A percentile compares a stretch with the other conserved stretches of the same genome.
These are phyloP conservation scores for Heptranchias perlo DNA, from an alignment of 2,113 vertebrate species.

Conservation along the genomic window DNA sequence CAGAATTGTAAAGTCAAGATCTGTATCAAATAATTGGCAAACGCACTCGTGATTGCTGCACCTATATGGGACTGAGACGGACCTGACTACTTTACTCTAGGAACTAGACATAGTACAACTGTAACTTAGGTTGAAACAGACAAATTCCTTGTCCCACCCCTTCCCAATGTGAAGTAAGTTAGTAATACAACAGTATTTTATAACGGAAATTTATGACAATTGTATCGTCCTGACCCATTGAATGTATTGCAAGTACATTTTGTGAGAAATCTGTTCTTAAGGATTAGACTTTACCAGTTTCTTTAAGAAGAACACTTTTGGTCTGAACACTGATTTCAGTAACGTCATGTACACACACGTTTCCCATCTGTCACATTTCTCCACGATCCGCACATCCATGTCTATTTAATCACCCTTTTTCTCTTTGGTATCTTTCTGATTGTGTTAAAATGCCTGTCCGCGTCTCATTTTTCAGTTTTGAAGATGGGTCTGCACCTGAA, in stretches of 20 bases:
- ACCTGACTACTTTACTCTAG: not conserved
- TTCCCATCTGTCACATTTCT: not conserved
- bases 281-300: not conserved
- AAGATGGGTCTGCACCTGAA: not conserved
- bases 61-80: not conserved
- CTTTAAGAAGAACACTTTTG: not conserved
- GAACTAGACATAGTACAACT: not conserved
- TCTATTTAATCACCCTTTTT: not conserved
- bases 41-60: not conserved
- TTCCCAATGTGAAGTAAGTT: not conserved
- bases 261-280: not conserved
- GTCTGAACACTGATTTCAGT: not conserved
- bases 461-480: not conserved
- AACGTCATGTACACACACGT: not conserved
- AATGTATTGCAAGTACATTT: not conserved
- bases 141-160: not conserved
- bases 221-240: not conserved
- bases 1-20: not conserved
- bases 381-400: not conserved
- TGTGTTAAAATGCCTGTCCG: not conserved
- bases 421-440: not conserved
- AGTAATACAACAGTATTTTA: not conserved
- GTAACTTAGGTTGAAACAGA: not conserved
- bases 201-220: not conserved
- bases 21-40: not conserved